These are phyloP conservation scores for Brassicogethes aeneus DNA, from an alignment of 2,888 invertebrate species.

Conservation along the genomic window DNA sequence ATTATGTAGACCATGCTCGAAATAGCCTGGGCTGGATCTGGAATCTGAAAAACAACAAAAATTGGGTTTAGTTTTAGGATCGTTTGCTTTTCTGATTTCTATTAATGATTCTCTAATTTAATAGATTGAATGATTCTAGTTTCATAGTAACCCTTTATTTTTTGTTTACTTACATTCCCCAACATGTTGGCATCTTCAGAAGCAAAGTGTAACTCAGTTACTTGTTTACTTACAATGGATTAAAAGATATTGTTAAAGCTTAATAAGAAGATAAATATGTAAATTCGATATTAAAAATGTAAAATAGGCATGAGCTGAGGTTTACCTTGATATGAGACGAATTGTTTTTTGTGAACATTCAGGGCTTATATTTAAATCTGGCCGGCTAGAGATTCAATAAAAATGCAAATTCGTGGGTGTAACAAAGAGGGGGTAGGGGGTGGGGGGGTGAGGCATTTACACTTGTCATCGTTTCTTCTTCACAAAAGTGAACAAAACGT, in stretches of 20 bases:
- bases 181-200: too few species aligned
- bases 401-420: slow-evolving; percentile 51
- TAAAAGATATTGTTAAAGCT: slow-evolving; percentile 1
- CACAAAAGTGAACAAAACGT: slow-evolving; percentile 13
- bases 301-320: slow-evolving; percentile 8
- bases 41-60: too few species aligned
- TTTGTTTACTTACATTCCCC: too few species aligned
- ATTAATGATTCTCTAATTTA: too few species aligned
- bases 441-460: slow-evolving; percentile 41
- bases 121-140: too few species aligned
- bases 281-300: slow-evolving; percentile 9
- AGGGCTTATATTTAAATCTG: slow-evolving; percentile 42
- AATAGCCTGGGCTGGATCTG: too few species aligned
- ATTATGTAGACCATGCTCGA: too few species aligned
- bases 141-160: too few species aligned
- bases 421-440: slow-evolving; percentile 44
- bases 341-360: slow-evolving; percentile 53
- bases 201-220: too few species aligned
- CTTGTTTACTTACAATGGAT: too few species aligned
- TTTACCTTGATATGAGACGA: slow-evolving; percentile 50
- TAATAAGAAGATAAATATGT: background rate
- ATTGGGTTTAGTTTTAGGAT: too few species aligned
- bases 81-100: too few species aligned
- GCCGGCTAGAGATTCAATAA: slow-evolving; percentile 42
- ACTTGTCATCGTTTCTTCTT: slow-evolving; percentile 31